These are phyloP conservation scores for Bothrops jararaca DNA, from an alignment of 2,113 vertebrate species.

Conservation along the genomic window DNA sequence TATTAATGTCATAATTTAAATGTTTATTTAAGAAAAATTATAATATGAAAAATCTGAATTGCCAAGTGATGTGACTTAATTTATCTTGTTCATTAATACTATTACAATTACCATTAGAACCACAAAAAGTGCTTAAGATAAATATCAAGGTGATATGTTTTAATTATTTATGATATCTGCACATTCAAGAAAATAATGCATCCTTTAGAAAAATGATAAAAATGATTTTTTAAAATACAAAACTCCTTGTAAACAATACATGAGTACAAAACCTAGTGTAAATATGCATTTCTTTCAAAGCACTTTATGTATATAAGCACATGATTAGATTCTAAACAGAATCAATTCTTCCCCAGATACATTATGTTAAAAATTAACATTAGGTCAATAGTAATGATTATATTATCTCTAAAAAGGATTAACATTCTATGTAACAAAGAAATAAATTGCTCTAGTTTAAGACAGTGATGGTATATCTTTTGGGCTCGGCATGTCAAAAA, in stretches of 20 bases:
- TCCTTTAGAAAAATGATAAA: not conserved
- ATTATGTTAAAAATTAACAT: not conserved
- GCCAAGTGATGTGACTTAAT: not conserved
- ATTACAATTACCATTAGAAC: not conserved
- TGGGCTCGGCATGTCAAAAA: not conserved
- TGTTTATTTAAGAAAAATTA: not conserved
- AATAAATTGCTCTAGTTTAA: not conserved
- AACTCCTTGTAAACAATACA: not conserved
- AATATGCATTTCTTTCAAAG: not conserved
- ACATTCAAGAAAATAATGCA: not conserved
- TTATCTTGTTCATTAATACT: not conserved
- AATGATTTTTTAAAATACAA: not conserved
- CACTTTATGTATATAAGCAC: not conserved
- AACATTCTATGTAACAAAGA: not conserved
- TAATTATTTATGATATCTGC: not conserved
- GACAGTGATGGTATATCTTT: not conserved
- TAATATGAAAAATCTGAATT: not conserved
- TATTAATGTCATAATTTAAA: not conserved
- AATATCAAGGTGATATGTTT: not conserved
- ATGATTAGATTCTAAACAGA: not conserved
- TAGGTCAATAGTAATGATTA: not conserved
- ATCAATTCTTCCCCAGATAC: not conserved
- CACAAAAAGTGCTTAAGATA: not conserved
- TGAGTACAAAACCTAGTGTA: not conserved
- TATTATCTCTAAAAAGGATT: not conserved